Evolutionary conservation across 1,140 invertebrate genomes (phyloP), one percentile per base, ranked within the genome.

Genomic region (Thaumatotibia leucotreta): DNA sequence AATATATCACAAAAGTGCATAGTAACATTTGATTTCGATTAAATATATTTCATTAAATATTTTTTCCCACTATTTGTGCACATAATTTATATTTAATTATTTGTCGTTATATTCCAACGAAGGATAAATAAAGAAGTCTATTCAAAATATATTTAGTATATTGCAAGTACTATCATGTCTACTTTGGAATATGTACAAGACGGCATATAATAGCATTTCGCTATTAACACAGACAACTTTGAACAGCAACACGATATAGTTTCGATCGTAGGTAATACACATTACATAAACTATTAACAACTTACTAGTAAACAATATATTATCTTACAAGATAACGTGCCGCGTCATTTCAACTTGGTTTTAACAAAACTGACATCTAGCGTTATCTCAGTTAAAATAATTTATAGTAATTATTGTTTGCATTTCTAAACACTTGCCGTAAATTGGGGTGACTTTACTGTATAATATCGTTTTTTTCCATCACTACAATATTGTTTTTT

Each of bases 221-320:
- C 50, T 64, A 58, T 63, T 68, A 68, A 62, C 72, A 73, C 74
- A 74, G 67, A 76, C 62, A 79, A 70, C 64, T 78, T 72, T 62
- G 39, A 67, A 73, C 75, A 79, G 75, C 74, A 82, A 82, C 75
- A 79, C 73, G 70, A 72, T 78, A 54, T 82, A 83, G 80, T 82
- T 81, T 79, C 82, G 75, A 82, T 85, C 75, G 69, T 79, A 80
- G 76, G 75, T 80, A 81, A 84, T 89, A 87, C 72, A 80, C 76
- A 80, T 82, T 82, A 81, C 76, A 80, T 67, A 83, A 82, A 79
- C 84, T 89, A 89, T 88, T 81, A 89, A 89, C 87, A 89, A 89
- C 86, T 89, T 88, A 88, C 81, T 87, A 87, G 76, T 80, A 84
- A 84, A 78, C 74, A 87, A 75, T 80, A 79, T 80, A 78, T 80